These are phyloP conservation scores for Psilanteris sp. DNA, from an alignment of 1,140 invertebrate species.

Conservation along the genomic window DNA sequence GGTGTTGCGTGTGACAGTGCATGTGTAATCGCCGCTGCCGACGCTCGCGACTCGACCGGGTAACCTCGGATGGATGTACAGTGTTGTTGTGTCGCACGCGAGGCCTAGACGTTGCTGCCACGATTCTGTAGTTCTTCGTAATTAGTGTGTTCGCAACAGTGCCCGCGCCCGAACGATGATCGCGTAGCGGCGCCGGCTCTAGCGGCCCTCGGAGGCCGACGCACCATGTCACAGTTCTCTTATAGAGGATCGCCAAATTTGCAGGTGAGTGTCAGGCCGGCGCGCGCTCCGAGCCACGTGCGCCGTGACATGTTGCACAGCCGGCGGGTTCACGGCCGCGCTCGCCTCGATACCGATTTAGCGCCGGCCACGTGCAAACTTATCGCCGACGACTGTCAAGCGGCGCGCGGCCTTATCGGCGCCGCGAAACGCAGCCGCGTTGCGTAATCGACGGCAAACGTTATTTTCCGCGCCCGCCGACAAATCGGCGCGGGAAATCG, in stretches of 20 bases:
- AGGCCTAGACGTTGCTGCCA: constrained; percentile 2
- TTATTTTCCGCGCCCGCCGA: constrained; percentile 10
- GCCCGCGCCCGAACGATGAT: constrained; percentile 71
- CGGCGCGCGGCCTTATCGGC: too few relatives aligned
- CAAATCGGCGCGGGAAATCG: too few relatives aligned
- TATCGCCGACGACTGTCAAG: constrained; percentile 62
- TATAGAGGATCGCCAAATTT: constrained; percentile 84
- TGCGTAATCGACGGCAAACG: constrained; percentile 9
- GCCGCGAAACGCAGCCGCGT: constrained; percentile 35
- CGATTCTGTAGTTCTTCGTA: constrained; percentile 25
- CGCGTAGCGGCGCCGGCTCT: constrained; percentile 75
- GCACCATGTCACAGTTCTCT: constrained; percentile 85
- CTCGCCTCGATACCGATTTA: constrained; percentile 14
- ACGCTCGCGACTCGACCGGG: constrained; percentile 12
- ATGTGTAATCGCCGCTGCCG: constrained; percentile 47
- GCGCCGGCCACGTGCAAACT: constrained; percentile 57
- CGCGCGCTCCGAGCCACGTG: constrained; percentile 74
- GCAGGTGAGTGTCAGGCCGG: constrained; percentile 82
- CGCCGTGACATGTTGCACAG: constrained; percentile 74
- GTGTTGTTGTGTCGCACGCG: constrained; percentile 43
- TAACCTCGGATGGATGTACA: constrained; percentile 54
- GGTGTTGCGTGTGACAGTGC: constrained; percentile 73
- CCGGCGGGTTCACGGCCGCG: too few relatives aligned
- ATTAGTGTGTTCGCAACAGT: constrained; percentile 46
- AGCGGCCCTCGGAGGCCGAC: constrained; percentile 81